Percentiles rank a stretch among this genome's conserved stretches.
phyloP scores from a whole-genome alignment of 2,113 vertebrate genomes.

The Colius striatus region DNA sequence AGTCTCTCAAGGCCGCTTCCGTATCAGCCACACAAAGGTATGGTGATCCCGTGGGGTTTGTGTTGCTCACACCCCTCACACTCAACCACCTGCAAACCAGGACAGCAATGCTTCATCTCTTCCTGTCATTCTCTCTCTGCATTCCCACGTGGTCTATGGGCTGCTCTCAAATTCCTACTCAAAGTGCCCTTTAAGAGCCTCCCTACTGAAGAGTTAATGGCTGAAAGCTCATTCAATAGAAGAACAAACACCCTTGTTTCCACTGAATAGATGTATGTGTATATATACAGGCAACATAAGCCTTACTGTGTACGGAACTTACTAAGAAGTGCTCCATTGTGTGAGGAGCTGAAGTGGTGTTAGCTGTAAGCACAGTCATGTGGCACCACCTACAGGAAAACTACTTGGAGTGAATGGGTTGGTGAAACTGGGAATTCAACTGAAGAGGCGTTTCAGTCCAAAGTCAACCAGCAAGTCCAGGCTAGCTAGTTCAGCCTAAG shows the following conservation, averaged over 20 bases:
- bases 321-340: background rate
- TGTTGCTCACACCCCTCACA: background rate
- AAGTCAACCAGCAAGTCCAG: background rate
- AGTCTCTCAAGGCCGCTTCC: constrained; percentile 89
- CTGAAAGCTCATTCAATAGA: background rate
- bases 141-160: background rate
- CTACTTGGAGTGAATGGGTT: background rate
- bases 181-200: background rate
- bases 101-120: background rate
- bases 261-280: background rate
- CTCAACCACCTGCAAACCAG: background rate
- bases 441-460: background rate
- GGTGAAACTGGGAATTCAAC: background rate
- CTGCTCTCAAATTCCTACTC: background rate
- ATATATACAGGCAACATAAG: background rate
- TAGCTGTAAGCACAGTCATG: background rate
- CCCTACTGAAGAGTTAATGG: background rate
- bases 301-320: too few species aligned
- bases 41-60: background rate
- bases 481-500: background rate
- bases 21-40: constrained; percentile 93
- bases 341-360: background rate
- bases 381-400: background rate
- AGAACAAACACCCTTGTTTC: background rate
- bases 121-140: background rate